Conservation (phyloP, 1,140 invertebrate species). For the Sycophila sp. region DNA sequence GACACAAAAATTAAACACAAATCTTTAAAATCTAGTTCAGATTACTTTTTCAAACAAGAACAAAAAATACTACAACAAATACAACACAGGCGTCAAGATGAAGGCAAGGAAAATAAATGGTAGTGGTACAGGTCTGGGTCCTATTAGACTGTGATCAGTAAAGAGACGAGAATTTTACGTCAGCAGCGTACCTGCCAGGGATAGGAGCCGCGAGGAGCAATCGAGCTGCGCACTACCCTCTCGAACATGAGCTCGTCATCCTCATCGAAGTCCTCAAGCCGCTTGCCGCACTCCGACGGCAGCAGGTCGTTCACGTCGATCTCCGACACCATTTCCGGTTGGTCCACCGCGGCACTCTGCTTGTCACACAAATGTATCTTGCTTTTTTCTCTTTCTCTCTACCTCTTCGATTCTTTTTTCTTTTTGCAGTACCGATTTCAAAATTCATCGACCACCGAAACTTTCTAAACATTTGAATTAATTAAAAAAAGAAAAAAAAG, state of each 20-base stretch:
- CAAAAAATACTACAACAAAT: no score
- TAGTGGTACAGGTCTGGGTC: background rate
- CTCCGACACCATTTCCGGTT: conserved; percentile 40
- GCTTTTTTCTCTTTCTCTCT: background rate
- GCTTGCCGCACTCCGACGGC: conserved; percentile 64
- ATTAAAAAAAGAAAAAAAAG: no score
- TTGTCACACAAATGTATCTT: background rate
- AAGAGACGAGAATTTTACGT: no score
- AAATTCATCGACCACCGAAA: no score
- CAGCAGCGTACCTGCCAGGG: conserved; percentile 82
- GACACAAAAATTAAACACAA: no score
- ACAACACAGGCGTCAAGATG: background rate
- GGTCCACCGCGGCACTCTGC: conserved; percentile 8
- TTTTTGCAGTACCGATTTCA: no score
- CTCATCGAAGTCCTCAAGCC: conserved; percentile 62
- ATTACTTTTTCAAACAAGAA: no score
- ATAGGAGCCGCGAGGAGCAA: conserved; percentile 72
- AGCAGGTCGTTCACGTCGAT: conserved; percentile 58
- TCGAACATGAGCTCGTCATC: conserved; percentile 63
- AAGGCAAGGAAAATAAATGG: background rate
- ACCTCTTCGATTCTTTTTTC: background rate
- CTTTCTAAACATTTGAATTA: no score
- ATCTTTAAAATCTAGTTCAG: no score
- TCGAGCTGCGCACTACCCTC: conserved; percentile 68
- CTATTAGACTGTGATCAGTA: background rate